These are phyloP conservation scores for Dasypus novemcinctus DNA, from an alignment of 2,113 vertebrate genomes.

Conservation along the genomic window DNA sequence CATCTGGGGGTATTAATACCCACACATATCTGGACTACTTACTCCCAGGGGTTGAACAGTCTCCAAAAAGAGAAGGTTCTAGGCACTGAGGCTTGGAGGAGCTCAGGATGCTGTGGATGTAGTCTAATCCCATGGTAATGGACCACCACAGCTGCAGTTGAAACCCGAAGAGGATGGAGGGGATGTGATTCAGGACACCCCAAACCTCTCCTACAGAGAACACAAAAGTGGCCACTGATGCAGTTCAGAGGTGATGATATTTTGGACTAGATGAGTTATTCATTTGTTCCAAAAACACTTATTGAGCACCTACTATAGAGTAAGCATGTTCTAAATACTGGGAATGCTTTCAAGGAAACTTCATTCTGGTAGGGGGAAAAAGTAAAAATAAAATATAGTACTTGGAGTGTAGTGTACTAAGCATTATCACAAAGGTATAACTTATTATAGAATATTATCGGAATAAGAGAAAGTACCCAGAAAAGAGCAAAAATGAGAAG, in stretches of 20 bases:
- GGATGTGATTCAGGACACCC: background rate
- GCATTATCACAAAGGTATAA: conserved; percentile 12
- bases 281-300: background rate
- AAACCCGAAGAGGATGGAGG: background rate
- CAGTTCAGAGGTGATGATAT: background rate
- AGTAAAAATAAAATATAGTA: background rate
- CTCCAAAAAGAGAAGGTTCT: conserved; percentile 13
- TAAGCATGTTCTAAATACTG: conserved; percentile 1
- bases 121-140: background rate
- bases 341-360: background rate
- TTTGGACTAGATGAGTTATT: conserved; percentile 2
- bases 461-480: conserved; percentile 5
- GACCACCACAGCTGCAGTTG: background rate
- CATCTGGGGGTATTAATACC: background rate
- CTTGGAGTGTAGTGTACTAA: background rate
- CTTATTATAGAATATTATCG: conserved; percentile 35
- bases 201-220: background rate
- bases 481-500: background rate
- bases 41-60: background rate
- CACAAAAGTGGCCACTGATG: background rate
- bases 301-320: background rate
- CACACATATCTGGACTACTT: background rate
- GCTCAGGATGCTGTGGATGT: background rate
- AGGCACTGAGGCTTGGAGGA: background rate
- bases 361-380: background rate